Base-by-base conservation (phyloP, 2,888 invertebrate species). In the Malacosoma neustria region DNA sequence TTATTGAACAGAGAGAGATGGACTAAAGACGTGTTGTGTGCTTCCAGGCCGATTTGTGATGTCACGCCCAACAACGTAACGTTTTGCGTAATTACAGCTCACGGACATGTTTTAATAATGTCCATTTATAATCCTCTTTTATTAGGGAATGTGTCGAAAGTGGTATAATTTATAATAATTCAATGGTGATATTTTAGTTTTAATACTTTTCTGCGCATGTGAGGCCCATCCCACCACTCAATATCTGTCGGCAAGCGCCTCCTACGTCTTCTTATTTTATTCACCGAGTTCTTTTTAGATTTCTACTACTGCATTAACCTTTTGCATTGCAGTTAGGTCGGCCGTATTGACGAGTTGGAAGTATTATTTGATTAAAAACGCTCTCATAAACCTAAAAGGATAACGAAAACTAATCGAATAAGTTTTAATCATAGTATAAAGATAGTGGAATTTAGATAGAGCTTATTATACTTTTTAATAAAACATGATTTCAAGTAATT, bases 31-130 rank as follows among this genome's bases (percentile, higher is more conserved):
- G 72, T 77, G 80, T 76, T 77, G 74, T 81, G 72, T 79, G 80
- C 72, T 64, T 65, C 61, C 66, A 71, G 72, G 73, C 80, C 82
- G 82, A 84, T 80, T 81, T 81, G 84, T 84, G 81, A 84, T 82
- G 86, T 82, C 84, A 86, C 86, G 85, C 85, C 85, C 86, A 82
- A 69, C 85, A 77, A 81, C 85, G 85, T 84, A 87, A 85, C 79
- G 73, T 82, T 84, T 86, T 84, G 82, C 81, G 84, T 84, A 84
- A 85, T 85, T 82, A 82, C 64, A 72, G 54, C 66, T 67, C 66
- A 67, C 68, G 66, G 75, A 77, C 68, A 49, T 65, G 82, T 80
- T 82, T 77, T 77, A 79, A 76, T 81, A 79, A 73, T 62, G 64
- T 71, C 73, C 76, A 81, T 81, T 77, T 76, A 75, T 61, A 64